Conservation (phyloP, 2,797 vertebrate species). For the Falco novaeseelandiae region DNA sequence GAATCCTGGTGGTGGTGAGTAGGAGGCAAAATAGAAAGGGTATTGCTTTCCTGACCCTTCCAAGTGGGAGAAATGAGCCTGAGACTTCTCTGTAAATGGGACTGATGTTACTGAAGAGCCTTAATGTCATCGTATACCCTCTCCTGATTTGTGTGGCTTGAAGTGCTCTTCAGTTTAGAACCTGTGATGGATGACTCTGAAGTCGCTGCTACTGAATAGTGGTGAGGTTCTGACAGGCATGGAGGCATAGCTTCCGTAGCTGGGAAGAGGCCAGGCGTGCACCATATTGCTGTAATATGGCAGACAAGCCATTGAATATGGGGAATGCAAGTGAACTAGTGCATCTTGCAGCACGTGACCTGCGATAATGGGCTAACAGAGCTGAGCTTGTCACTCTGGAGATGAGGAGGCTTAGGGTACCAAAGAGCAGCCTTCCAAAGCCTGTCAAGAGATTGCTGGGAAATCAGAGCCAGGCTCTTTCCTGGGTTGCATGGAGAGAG, state of each 20-base stretch:
- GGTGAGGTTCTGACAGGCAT: background rate
- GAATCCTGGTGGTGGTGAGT: background rate
- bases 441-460: background rate
- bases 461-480: background rate
- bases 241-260: background rate
- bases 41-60: background rate
- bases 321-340: background rate
- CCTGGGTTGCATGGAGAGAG: background rate
- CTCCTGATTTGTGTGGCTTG: background rate
- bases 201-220: background rate
- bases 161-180: background rate
- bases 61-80: background rate
- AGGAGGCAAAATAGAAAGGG: background rate
- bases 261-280: background rate
- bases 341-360: background rate
- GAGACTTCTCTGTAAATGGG: background rate
- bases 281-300: rapidly evolving
- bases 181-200: background rate
- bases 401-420: background rate
- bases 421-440: background rate
- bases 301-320: background rate
- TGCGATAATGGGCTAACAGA: background rate
- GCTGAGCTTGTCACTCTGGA: background rate
- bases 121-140: background rate
- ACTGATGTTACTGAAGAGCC: background rate